These are phyloP conservation scores for Cacatua alba DNA, from an alignment of 2,113 vertebrate species.

Conservation along the genomic window DNA sequence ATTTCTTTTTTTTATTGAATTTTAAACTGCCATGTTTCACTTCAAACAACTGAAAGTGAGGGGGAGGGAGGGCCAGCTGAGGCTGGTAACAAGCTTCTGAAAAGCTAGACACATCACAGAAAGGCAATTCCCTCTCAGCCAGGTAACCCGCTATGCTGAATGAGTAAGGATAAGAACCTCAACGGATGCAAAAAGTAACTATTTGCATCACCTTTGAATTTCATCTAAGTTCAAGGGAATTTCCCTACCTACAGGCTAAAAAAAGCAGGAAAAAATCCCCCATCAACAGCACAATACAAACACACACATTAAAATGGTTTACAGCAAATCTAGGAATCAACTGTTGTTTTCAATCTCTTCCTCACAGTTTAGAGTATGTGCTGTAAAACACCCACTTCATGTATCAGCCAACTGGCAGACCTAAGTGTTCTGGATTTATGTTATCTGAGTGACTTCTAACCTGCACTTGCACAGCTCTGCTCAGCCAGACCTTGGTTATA, in stretches of 20 bases:
- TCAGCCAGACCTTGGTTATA: not conserved
- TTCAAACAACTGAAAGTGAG: not conserved
- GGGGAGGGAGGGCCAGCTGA: not conserved
- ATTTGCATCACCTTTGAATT: not conserved
- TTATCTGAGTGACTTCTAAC: conserved; percentile 16
- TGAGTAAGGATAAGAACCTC: not conserved
- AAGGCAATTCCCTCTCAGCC: not conserved
- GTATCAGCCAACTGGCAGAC: not conserved
- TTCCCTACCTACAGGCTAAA: not conserved
- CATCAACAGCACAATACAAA: not conserved
- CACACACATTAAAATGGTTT: not conserved
- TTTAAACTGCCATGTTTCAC: not conserved
- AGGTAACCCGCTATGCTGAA: not conserved
- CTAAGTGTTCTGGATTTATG: not conserved
- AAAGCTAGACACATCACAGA: not conserved
- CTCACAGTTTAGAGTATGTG: not conserved
- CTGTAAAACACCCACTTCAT: not conserved
- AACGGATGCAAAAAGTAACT: not conserved
- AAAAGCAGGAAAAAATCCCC: not conserved
- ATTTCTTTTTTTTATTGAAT: not conserved
- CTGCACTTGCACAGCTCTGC: not conserved
- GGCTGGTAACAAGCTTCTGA: not conserved
- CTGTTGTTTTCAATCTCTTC: not conserved
- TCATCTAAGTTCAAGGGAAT: not conserved
- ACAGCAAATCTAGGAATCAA: not conserved